Evolutionary conservation across 92 coral and sea anemone species (phyloP), one percentile per base, ranked within the genome.

Genomic region (Palythoa heliodiscus): DNA sequence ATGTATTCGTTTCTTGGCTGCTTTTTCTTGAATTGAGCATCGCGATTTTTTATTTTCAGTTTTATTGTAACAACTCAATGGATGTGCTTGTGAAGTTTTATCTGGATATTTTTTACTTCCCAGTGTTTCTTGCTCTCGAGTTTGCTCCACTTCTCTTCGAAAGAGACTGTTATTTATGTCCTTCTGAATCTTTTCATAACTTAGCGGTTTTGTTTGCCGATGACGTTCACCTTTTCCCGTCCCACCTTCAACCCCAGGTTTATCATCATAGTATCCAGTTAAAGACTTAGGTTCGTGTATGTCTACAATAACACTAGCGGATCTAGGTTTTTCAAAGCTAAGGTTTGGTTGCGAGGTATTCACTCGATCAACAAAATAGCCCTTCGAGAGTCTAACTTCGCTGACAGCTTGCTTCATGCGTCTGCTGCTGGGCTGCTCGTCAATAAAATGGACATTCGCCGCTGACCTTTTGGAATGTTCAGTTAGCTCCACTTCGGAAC

Each of bases 361-460:
- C 48, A 64, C 23, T 43, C 61, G 47, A 23, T 66, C 74, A 23
- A 66, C 84, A 80, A 20, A 43, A 39, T 37, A 60, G 47, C 84
- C 70, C 48, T 29, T 80, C 9, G 84, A 48, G 22, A 80, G 84
- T 39, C 22, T 22, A 0, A 64, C 74, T 20, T 80, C 84, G 37
- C 74, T 80, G 43, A 35, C 24, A 5, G 61, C 40, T 12, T 80
- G 84, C 48, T 66, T 80, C 1, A 29, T 50, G 73, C 61, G 39
- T 19, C 66, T 54, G 48, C 23, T 57, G 40, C 17, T 23, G 38
- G 87, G 83, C 53, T 81, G 85, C 53, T 90, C 93, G 86, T 90
- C 91, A 14, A 88, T 85, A 40, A 87, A 90, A 11, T 87, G 76
- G n/a, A 90, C 93, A 22, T 88, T 90, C 8, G 93, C 85, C 55